These are phyloP conservation scores for Heliconius himera DNA, from an alignment of 1,140 invertebrate genomes.

Conservation along the genomic window DNA sequence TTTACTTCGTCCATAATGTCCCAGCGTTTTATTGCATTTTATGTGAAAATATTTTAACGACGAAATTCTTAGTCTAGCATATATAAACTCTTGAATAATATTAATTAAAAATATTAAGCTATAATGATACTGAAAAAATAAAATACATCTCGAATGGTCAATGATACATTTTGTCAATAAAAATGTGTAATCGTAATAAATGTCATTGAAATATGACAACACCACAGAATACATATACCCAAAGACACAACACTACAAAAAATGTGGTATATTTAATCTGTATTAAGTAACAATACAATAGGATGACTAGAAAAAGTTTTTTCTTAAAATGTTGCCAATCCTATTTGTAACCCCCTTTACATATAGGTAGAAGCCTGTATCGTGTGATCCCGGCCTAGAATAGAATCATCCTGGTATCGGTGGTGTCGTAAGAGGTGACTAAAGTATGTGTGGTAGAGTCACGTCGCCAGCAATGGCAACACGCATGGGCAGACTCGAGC, in stretches of 20 bases:
- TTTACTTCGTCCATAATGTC: background rate
- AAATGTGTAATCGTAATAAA: constrained; percentile 18
- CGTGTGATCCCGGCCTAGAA: too few species aligned
- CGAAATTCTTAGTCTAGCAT: background rate
- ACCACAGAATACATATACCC: background rate
- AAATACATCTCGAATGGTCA: background rate
- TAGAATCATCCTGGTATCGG: too few species aligned
- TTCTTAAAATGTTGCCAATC: too few species aligned
- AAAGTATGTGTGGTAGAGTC: too few species aligned
- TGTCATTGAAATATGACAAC: background rate
- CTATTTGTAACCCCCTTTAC: too few species aligned
- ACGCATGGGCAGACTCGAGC: too few species aligned
- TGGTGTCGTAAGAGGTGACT: too few species aligned
- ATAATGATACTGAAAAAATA: background rate
- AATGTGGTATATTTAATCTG: background rate
- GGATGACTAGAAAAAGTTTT: too few species aligned
- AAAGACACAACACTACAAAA: background rate
- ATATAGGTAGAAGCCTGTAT: too few species aligned
- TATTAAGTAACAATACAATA: too few species aligned
- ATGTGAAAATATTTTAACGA: background rate
- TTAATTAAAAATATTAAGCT: background rate
- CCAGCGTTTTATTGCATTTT: background rate
- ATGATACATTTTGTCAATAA: constrained; percentile 22
- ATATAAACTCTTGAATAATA: background rate
- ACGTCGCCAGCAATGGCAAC: too few species aligned